Evolutionary conservation across 2,888 invertebrate genomes (phyloP), one percentile per base, ranked within the genome.

Genomic region (Byasa hedistus): DNA sequence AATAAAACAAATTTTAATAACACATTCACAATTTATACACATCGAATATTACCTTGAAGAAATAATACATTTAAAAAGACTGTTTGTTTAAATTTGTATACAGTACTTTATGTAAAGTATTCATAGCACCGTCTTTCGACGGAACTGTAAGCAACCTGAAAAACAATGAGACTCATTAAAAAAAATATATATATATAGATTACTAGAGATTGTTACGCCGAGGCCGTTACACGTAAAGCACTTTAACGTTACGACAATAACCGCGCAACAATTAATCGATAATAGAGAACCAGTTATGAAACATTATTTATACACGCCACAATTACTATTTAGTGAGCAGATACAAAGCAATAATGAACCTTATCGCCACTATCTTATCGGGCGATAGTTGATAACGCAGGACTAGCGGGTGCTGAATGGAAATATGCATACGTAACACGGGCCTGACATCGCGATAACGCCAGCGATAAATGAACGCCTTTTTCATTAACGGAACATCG

Each of bases 401-500:
- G 73, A 61, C 59, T 66, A 54, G 68, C 4, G 66, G 71, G 74
- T 76, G 79, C 79, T 85, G 81, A 86, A 86, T 86, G 84, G 80
- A 80, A 82, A 79, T 79, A 80, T 79, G 76, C 76, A 77, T 76
- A 73, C 72, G 66, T 70, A 70, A 69, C 74, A 84, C 82, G 71
- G 75, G 75, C n/a, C 71, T 68, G 73, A 70, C 69, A 68, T 67
- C 59, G 69, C 81, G 87, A 85, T 88, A 86, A 85, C 73, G 80
- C 48, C 44, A 36, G 77, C 83, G 82, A 83, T 82, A 83, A 83
- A 82, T 79, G 75, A 79, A 76, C 79, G 81, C 81, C 83, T 86
- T 90, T 91, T 91, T 90, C 89, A 90, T 89, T 86, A 90, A 89
- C 83, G 82, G 83, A 79, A 75, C 82, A 82, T 76, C 86, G 83